Evolutionary conservation across 92 coral and sea anemone genomes (phyloP), one percentile per base, ranked within the genome.

Genomic region (Epizoanthus rinbou): DNA sequence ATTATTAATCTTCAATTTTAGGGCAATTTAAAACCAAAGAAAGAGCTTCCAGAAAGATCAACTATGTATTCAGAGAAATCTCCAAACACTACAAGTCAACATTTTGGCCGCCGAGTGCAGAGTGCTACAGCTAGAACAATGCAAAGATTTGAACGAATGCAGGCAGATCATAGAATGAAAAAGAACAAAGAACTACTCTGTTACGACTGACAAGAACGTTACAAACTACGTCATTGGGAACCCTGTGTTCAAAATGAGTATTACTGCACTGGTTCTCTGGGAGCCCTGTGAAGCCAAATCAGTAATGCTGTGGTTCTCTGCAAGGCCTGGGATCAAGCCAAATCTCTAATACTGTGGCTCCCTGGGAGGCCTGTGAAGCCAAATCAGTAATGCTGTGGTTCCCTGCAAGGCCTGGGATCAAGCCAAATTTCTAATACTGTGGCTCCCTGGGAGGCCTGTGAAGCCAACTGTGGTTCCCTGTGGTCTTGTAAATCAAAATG

Each of bases 21-120:
- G 98, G 99, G 99, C 45, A 88, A 93, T 56, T 64, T 89, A 58
- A 96, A 94, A 53, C 85, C 89, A 11, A 88, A 88, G 75, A 89
- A 92, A 45, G 94, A 91, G 86, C 92, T 91, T 16, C 95, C 92
- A 69, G 90, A 89, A 74, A 86, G 87, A 59, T 79, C 74, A 39
- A 78, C 92, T 24, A 69, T 91, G 21, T 96, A 64, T 45, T 96
- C 99, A 45, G 89, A 91, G 43, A 94, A 78, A 19, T 85, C 94
- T 8, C 94, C 99, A n/a, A 96, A 96, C 85, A 96, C 99, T 16
- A 92, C 98, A 64, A 96, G 85, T 73, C 98, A 81, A 41, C 93
- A 96, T 39, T 90, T 94, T 82, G 99, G 99, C 15, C 97, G 88
- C 39, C 88, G 99, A 31, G 91, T 87, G 21, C 85, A 88, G 75